Percentiles rank a stretch among this genome's conserved stretches.
These are phyloP conservation scores for Anaspis maculata DNA, from an alignment of 2,888 invertebrate species.

Conservation along the genomic window DNA sequence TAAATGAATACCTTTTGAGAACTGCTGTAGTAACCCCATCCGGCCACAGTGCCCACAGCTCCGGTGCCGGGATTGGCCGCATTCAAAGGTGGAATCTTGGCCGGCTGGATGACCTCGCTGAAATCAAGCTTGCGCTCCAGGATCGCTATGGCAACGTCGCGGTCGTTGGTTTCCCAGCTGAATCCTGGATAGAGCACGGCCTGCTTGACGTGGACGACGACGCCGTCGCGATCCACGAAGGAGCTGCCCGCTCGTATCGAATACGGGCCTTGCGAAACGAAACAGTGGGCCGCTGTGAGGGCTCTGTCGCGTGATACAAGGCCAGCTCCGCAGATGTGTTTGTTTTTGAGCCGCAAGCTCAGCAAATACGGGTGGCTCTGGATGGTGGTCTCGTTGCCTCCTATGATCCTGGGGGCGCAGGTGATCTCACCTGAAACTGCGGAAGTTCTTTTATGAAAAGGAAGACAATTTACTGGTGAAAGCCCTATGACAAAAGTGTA, in stretches of 20 bases:
- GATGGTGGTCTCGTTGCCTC: slow-evolving; percentile 6
- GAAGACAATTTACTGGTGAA: too few relatives aligned
- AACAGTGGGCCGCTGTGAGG: slow-evolving; percentile 10
- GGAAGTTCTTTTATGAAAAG: too few relatives aligned
- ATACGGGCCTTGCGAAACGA: slow-evolving; percentile 4
- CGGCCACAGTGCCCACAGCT: slow-evolving; percentile 6
- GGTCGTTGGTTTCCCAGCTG: slow-evolving; percentile 1
- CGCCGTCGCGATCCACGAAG: neutral
- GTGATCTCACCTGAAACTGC: neutral
- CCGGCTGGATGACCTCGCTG: slow-evolving; percentile 3
- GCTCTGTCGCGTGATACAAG: slow-evolving; percentile 3
- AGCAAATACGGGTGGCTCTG: slow-evolving; percentile 9
- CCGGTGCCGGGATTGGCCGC: neutral
- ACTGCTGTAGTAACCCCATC: slow-evolving; percentile 11
- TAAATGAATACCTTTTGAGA: too few relatives aligned
- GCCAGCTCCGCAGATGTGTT: slow-evolving; percentile 9
- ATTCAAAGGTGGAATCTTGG: slow-evolving; percentile 1
- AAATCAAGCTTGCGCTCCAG: neutral
- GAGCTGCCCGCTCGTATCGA: slow-evolving; percentile 6
- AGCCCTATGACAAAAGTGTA: neutral
- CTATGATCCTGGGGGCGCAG: slow-evolving; percentile 4
- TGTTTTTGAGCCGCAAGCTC: slow-evolving; percentile 1
- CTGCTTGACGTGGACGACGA: slow-evolving; percentile 3
- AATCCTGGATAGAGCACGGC: slow-evolving; percentile 7
- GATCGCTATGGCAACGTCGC: slow-evolving; percentile 6